Evolutionary conservation across 2,797 vertebrate species (phyloP).

Genomic region (Potorous gilbertii): DNA sequence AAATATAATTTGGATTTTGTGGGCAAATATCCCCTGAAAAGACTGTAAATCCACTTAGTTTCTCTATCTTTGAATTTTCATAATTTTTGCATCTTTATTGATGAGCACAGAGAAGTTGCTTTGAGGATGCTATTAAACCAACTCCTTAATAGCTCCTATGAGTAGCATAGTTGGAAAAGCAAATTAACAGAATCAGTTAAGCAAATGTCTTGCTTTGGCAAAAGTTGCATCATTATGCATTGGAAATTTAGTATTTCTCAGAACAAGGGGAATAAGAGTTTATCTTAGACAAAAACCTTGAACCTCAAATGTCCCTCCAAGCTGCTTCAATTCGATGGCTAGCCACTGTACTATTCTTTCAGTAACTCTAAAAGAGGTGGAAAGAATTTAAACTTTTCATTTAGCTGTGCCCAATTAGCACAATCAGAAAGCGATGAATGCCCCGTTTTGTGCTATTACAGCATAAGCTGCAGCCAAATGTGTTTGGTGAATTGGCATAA

Average conservation of each 20-base stretch:
- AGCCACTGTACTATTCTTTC: neutral
- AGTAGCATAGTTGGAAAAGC: slow-evolving; percentile 57
- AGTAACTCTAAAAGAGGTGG: neutral
- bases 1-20: neutral
- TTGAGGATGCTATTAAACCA: fast-evolving
- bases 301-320: neutral
- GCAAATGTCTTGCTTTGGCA: slow-evolving; percentile 62
- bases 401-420: neutral
- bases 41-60: neutral
- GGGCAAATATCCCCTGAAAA: neutral
- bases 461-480: neutral
- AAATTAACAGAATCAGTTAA: slow-evolving; percentile 63
- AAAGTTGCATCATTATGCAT: fast-evolving
- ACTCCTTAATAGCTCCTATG: slow-evolving; percentile 20
- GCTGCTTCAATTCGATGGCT: neutral
- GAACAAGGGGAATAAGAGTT: slow-evolving; percentile 29
- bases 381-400: neutral
- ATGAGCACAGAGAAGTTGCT: slow-evolving; percentile 6
- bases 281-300: neutral
- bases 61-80: neutral
- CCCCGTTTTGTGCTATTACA: neutral
- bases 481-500: neutral
- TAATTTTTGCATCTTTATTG: neutral
- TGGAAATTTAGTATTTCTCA: slow-evolving; percentile 68
- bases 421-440: neutral